Percentiles rank a stretch among this genome's conserved stretches.
Evolutionary conservation across 2,888 invertebrate species (phyloP).

Genomic region (Drosophila lutescens): DNA sequence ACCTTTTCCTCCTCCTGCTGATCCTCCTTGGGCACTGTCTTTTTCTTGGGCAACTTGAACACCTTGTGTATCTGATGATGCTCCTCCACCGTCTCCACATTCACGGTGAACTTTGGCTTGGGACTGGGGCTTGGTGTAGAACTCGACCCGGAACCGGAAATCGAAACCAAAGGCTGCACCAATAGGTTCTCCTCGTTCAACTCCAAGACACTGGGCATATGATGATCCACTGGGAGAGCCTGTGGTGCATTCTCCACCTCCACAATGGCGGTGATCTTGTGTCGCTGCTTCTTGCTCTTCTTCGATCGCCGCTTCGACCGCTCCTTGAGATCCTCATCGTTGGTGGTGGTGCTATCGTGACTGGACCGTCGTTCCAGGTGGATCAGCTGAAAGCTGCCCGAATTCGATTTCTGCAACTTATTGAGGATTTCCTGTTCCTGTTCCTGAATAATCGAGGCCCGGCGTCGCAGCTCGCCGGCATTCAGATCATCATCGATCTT

Average conservation of each 20-base stretch:
- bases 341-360: slow-evolving; percentile 74
- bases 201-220: slow-evolving; percentile 67
- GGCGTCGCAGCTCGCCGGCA: slow-evolving; percentile 85
- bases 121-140: slow-evolving; percentile 52
- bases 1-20: slow-evolving; percentile 21
- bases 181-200: slow-evolving; percentile 49
- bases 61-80: slow-evolving; percentile 81
- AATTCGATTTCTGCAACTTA: slow-evolving; percentile 82
- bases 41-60: slow-evolving; percentile 83
- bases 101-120: slow-evolving; percentile 82
- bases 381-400: slow-evolving; percentile 82
- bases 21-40: slow-evolving; percentile 44
- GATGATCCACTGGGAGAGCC: slow-evolving; percentile 54
- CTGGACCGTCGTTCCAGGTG: slow-evolving; percentile 81
- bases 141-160: slow-evolving; percentile 34
- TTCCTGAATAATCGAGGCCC: slow-evolving; percentile 86
- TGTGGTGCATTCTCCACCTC: slow-evolving; percentile 77
- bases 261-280: slow-evolving; percentile 83
- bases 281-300: slow-evolving; percentile 80
- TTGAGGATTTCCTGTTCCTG: slow-evolving; percentile 83
- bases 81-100: slow-evolving; percentile 83
- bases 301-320: slow-evolving; percentile 70
- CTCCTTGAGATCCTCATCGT: slow-evolving; percentile 50
- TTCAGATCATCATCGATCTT: slow-evolving; percentile 86
- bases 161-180: slow-evolving; percentile 1